Evolutionary conservation across 2,888 invertebrate species (phyloP).

Genomic region (Phyto melanocephala): DNA sequence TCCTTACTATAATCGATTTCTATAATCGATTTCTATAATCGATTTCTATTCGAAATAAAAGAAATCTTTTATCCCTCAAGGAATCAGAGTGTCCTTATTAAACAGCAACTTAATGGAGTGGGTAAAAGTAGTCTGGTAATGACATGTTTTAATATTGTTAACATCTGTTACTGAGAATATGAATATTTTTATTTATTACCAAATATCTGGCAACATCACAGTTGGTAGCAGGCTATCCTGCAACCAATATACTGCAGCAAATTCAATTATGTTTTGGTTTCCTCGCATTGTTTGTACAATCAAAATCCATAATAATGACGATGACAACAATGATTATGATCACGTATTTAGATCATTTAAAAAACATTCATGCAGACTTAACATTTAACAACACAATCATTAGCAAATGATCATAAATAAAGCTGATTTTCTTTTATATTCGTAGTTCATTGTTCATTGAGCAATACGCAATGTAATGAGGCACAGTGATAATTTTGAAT

Average conservation of each 20-base stretch:
- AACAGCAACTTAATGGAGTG: too few species aligned
- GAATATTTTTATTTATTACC: too few species aligned
- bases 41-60: too few species aligned
- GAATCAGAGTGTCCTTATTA: too few species aligned
- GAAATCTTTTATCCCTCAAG: too few species aligned
- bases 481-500: conserved; percentile 14
- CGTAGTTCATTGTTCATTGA: conserved; percentile 47
- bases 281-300: conserved; percentile 39
- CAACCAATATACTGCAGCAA: conserved; percentile 38
- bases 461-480: conserved; percentile 16
- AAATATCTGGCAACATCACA: conserved; percentile 6
- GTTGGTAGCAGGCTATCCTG: background rate
- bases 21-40: too few species aligned
- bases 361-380: background rate
- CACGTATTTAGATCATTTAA: conserved; percentile 44
- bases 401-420: conserved; percentile 55
- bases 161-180: too few species aligned
- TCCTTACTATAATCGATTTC: too few species aligned
- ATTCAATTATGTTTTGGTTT: conserved; percentile 54
- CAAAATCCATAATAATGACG: conserved; percentile 50
- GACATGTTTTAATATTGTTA: too few species aligned
- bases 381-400: conserved; percentile 41
- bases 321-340: conserved; percentile 17
- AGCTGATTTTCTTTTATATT: conserved; percentile 31
- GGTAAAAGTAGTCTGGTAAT: too few species aligned